A percentile compares a stretch with the other conserved stretches of the same genome.
Evolutionary conservation across 2,113 vertebrate genomes (phyloP).

Genomic region (Pristiophorus japonicus): DNA sequence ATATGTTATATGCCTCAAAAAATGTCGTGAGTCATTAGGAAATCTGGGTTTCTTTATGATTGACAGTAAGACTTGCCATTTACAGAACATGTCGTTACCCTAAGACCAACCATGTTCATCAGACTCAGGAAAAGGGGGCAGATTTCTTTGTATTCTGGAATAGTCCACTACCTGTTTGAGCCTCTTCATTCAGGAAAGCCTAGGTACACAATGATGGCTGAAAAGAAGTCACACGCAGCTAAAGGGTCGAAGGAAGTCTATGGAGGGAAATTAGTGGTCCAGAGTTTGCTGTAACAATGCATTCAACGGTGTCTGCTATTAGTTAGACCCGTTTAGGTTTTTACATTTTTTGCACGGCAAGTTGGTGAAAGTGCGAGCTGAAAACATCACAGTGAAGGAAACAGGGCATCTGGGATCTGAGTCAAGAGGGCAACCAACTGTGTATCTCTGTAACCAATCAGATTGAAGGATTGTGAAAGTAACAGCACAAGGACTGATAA

Average conservation of each 20-base stretch:
- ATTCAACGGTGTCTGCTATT: neutral
- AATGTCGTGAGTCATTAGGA: neutral
- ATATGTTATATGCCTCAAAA: neutral
- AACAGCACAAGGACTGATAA: neutral
- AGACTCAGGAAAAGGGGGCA: no score
- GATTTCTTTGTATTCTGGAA: neutral
- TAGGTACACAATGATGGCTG: neutral
- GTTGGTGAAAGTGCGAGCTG: neutral
- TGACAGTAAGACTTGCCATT: neutral
- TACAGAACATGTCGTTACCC: neutral
- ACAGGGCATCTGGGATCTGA: neutral
- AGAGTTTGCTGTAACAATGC: neutral
- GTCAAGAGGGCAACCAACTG: neutral
- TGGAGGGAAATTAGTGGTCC: neutral
- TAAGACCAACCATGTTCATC: neutral
- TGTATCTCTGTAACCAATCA: neutral
- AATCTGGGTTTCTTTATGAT: neutral
- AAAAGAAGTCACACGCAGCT: neutral
- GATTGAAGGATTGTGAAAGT: neutral
- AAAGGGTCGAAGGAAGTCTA: neutral
- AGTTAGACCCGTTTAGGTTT: neutral
- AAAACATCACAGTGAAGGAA: neutral
- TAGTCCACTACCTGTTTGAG: neutral
- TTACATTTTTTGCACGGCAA: neutral
- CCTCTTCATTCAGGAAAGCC: neutral